Evolutionary conservation across 2,797 vertebrate species (phyloP), one percentile per base, ranked within the genome.

Genomic region (Cephalopachus bancanus): DNA sequence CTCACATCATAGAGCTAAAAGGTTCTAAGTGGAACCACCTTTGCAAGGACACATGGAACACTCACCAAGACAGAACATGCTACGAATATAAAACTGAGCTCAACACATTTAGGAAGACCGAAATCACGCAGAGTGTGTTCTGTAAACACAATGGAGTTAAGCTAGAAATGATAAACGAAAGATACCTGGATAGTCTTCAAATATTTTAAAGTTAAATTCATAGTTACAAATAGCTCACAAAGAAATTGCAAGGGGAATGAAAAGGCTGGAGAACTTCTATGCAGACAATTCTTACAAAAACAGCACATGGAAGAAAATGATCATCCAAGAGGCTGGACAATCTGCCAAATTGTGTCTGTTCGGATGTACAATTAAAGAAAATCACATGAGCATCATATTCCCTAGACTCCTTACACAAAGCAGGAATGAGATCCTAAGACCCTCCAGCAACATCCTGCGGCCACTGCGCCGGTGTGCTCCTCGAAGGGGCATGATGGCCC

Each of bases 261-360:
- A 19, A 71, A 83, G 24, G 15, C 49, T 22, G 3, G 22, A 26
- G 28, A 51, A 14, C 59, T 60, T 12, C n/a, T 62, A n/a, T n/a
- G 33, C 0, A 93, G 75, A 33, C 24, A 86, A 95, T 88, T 95
- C 59, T 89, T 92, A 89, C 26, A 79, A 93, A 96, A 93, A 89
- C 22, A 17, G 15, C 20, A 75, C 60, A 53, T 5, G 79, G 12
- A 17, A 93, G 51, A 83, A 89, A 75, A 95, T 55, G 22, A 83
- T 67, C 88, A 92, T 67, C 14, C 57, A 94, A 74, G 55, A 86
- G 30, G 95, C 26, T 74, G 30, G 15, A 80, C 67, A 92, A 90
- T 37, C 37, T 37, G 37, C 37, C 37, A 37, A 84, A 64, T 62
- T 64, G 81, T 53, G 72, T 93, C 26, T 83, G 59, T 60, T 94